Conservation (phyloP, 23 tunicate species). For the Ascidia mentula region DNA sequence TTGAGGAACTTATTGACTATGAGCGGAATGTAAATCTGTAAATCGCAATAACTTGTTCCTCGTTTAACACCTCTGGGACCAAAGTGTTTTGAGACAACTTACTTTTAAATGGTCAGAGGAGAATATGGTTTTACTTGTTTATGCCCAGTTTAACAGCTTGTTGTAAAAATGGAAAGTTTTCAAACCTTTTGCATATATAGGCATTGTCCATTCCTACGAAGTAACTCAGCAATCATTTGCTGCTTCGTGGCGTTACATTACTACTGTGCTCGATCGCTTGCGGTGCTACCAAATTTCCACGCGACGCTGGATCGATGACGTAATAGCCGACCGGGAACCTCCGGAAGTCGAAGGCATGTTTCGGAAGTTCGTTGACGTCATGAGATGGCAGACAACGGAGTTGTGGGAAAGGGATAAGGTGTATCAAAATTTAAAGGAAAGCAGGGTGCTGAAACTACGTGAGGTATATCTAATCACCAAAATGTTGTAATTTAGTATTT, state of each 20-base stretch:
- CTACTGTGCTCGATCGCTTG: conserved; percentile 41
- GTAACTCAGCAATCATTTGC: conserved; percentile 42
- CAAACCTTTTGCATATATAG: not conserved
- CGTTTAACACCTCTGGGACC: too few relatives aligned
- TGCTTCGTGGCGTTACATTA: conserved; percentile 36
- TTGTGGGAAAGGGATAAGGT: conserved; percentile 36
- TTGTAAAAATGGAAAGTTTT: not conserved
- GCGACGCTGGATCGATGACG: conserved; percentile 65
- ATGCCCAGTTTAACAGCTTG: not conserved
- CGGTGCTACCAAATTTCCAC: conserved; percentile 60
- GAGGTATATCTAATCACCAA: not conserved
- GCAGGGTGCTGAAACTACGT: not conserved
- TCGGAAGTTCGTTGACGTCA: conserved; percentile 19
- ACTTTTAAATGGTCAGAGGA: too few relatives aligned
- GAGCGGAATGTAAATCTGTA: too few relatives aligned
- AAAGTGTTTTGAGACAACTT: too few relatives aligned
- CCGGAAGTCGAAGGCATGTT: conserved; percentile 11
- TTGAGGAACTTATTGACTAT: too few relatives aligned
- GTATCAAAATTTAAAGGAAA: conserved; percentile 47
- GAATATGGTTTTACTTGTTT: not conserved
- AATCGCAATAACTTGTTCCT: too few relatives aligned
- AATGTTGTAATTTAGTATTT: not conserved
- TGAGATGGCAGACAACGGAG: conserved; percentile 74
- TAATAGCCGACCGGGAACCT: not conserved
- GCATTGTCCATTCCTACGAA: conserved; percentile 65